Evolutionary conservation across 2,888 invertebrate species (phyloP).

Genomic region (Pachymerium ferrugineum): DNA sequence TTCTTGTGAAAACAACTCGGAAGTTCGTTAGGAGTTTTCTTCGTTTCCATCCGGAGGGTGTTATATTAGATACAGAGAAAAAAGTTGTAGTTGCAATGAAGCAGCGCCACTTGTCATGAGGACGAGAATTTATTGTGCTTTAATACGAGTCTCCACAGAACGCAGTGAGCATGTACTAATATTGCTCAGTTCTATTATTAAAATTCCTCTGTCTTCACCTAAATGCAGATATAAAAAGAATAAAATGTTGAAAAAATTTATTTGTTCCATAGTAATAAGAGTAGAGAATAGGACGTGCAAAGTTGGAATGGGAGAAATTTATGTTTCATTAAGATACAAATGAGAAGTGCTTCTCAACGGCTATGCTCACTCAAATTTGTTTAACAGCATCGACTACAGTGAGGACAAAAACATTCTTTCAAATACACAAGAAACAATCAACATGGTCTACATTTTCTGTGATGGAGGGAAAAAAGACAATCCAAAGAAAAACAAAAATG

Average conservation of each 20-base stretch:
- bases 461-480: too few species aligned
- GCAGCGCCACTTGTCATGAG: background rate
- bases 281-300: background rate
- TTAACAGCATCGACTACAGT: background rate
- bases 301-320: background rate
- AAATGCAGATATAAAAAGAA: constrained; percentile 13
- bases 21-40: constrained; percentile 13
- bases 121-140: constrained; percentile 1
- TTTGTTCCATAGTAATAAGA: background rate
- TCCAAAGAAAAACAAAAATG: too few species aligned
- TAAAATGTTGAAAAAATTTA: constrained; percentile 4
- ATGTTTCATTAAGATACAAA: constrained; percentile 13
- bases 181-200: constrained; percentile 8
- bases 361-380: background rate
- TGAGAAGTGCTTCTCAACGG: constrained; percentile 9
- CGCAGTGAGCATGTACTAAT: constrained; percentile 13
- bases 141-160: background rate
- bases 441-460: too few species aligned
- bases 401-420: background rate
- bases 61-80: constrained; percentile 13
- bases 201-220: constrained; percentile 4
- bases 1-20: background rate
- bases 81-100: background rate
- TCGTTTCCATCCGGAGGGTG: constrained; percentile 3
- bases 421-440: background rate